Base-by-base conservation (phyloP, 2,888 invertebrate species). In the Philopedon plagiatum region DNA sequence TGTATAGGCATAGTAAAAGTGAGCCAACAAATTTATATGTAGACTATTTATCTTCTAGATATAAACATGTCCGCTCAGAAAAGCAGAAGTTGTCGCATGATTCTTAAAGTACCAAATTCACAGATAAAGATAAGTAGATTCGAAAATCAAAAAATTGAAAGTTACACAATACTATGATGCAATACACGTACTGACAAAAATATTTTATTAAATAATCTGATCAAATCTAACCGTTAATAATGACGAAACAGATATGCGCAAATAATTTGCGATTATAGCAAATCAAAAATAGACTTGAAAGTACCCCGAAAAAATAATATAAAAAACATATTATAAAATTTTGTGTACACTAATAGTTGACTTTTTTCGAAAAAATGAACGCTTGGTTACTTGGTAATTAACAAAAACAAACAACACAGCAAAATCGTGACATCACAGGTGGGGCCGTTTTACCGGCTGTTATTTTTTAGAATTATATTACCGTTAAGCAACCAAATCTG, bases 61-160 rank as follows among this genome's bases (percentile, higher is more conserved):
- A 32, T 61, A 29, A 61, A 51, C 2, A 51, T 34, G 41, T 23
- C 23, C 32, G 39, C 46, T 11, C 49, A 72, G 78, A 77, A 77
- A 78, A 79, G 79, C 79, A 80, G 80, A 81, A 81, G 80, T 80
- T 78, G 75, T 78, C 80, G 77, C 76, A 76, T 76, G 74, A 63
- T 51, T 23, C 13, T 18, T n/a, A 29, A 44, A 44, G 23, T 56
- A 44, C 26, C 32, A 18, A 41, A 44, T 21, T 23, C 54, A 65
- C 19, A 61, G 23, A 13, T 21, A 26, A 26, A 39, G 34, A 26
- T 29, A 26, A 1, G 18, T 26, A 41, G 39, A 56, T 41, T 41
- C 23, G 23, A 37, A 51, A 32, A 29, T n/a, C 8, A 13, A 54
- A 54, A 32, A 13, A 8, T n/a, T n/a, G 37, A 15, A 63, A 49